Conservation (phyloP, 2,888 invertebrate genomes). For the Masnerella sp. region DNA sequence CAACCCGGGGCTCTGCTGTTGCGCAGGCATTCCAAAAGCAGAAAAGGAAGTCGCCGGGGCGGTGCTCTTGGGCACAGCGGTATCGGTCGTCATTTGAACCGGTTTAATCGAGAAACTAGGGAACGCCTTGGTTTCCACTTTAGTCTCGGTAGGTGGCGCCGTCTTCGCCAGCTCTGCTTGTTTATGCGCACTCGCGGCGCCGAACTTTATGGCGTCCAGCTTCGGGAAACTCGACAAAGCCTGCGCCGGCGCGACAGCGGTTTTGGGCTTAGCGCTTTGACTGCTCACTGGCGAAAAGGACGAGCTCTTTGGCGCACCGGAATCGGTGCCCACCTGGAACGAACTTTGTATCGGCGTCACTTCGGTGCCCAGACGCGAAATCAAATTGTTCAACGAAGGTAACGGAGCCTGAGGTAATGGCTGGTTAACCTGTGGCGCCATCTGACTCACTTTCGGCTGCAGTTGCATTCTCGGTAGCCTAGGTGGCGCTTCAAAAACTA, state of each 20-base stretch:
- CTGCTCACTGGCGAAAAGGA: slow-evolving; percentile 47
- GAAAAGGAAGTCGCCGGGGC: slow-evolving; percentile 3
- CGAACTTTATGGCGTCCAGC: slow-evolving; percentile 50
- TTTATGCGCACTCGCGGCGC: slow-evolving; percentile 11
- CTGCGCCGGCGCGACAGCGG: slow-evolving; percentile 6
- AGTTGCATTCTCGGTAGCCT: background rate
- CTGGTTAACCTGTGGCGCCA: background rate
- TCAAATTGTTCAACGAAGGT: slow-evolving; percentile 73
- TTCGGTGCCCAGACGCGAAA: slow-evolving; percentile 69
- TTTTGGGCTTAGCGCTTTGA: slow-evolving; percentile 21
- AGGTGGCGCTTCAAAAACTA: slow-evolving; percentile 45
- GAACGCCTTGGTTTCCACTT: slow-evolving; percentile 27
- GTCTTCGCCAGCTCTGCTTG: slow-evolving; percentile 2
- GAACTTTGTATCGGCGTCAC: slow-evolving; percentile 51
- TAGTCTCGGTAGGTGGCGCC: slow-evolving; percentile 7
- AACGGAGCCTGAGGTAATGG: slow-evolving; percentile 69
- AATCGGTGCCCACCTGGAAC: slow-evolving; percentile 35
- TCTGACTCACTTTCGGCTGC: slow-evolving; percentile 20
- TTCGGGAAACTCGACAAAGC: slow-evolving; percentile 44
- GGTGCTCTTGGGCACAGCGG: slow-evolving; percentile 8
- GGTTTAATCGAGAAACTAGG: slow-evolving; percentile 25
- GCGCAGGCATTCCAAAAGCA: background rate
- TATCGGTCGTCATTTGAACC: background rate
- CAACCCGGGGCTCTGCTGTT: slow-evolving; percentile 4
- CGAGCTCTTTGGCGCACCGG: slow-evolving; percentile 46